Percentiles rank a stretch among this genome's conserved stretches.
Conservation (phyloP, 2,888 invertebrate species). For the Oligia strigilis region DNA sequence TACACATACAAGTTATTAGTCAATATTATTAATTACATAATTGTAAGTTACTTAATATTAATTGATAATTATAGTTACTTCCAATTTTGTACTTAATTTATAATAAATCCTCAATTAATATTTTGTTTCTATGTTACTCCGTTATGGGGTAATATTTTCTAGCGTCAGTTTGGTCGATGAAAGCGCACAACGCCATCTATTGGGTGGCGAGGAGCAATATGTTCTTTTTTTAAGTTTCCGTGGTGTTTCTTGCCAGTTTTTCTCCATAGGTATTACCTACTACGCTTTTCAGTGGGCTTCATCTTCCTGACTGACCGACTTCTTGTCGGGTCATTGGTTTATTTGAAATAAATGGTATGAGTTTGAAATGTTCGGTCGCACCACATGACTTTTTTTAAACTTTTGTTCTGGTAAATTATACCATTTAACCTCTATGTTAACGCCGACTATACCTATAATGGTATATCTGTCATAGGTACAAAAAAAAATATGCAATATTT, state of each 20-base stretch:
- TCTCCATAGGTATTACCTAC: not conserved
- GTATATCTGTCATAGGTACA: not conserved
- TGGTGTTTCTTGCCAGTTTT: not conserved
- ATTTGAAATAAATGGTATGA: not conserved
- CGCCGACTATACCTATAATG: not conserved
- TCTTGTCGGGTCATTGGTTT: not conserved
- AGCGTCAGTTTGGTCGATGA: not conserved
- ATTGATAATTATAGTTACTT: not conserved
- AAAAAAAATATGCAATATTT: not conserved
- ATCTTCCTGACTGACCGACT: not conserved
- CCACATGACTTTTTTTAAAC: not conserved
- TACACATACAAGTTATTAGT: too few species aligned
- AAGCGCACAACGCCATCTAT: slow-evolving; percentile 47
- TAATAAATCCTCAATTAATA: not conserved
- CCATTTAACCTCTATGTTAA: not conserved
- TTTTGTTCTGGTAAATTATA: not conserved
- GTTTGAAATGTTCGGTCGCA: not conserved
- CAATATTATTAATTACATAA: too few species aligned
- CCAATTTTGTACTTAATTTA: not conserved
- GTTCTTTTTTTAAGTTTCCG: not conserved
- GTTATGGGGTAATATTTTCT: not conserved
- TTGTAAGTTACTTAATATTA: too few species aligned
- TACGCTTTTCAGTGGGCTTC: not conserved
- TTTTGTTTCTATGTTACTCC: not conserved
- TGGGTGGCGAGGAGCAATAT: slow-evolving; percentile 17